Conservation (phyloP, 1,140 invertebrate genomes). For the Philaenus spumarius region DNA sequence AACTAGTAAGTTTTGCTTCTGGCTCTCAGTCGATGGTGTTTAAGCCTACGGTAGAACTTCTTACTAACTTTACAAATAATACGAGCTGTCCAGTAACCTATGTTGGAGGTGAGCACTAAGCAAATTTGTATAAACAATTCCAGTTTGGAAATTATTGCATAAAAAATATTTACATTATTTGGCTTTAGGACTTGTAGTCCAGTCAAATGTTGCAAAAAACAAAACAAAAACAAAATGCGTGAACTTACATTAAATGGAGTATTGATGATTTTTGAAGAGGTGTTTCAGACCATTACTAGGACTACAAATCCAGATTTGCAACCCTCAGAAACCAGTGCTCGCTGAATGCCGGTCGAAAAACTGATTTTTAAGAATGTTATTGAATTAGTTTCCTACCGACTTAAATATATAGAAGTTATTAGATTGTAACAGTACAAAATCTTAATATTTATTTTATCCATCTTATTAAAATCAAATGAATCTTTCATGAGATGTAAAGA, state of each 20-base stretch:
- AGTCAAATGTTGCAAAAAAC: background rate
- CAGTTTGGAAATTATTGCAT: too few species aligned
- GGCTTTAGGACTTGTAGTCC: conserved; percentile 2
- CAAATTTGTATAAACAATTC: too few species aligned
- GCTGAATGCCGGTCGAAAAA: background rate
- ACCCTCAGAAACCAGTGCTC: too few species aligned
- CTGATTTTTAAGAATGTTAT: conserved; percentile 12
- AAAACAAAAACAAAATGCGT: too few species aligned
- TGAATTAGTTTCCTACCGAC: too few species aligned
- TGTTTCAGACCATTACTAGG: too few species aligned
- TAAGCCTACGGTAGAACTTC: conserved; percentile 65
- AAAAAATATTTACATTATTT: conserved; percentile 5
- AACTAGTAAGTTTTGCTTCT: conserved; percentile 61
- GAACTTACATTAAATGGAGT: too few species aligned
- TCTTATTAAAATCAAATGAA: conserved; percentile 9
- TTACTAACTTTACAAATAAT: conserved; percentile 55
- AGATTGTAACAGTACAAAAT: too few species aligned
- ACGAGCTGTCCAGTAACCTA: conserved; percentile 59
- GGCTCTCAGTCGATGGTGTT: conserved; percentile 66
- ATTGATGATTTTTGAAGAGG: too few species aligned
- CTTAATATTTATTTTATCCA: too few species aligned
- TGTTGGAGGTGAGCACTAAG: conserved; percentile 53
- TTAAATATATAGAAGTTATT: too few species aligned
- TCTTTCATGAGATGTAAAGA: conserved; percentile 16
- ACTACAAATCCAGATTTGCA: background rate